Percentiles rank a stretch among this genome's conserved stretches.
phyloP scores from a whole-genome alignment of 2,113 vertebrate species.

The Bubo scandiacus region DNA sequence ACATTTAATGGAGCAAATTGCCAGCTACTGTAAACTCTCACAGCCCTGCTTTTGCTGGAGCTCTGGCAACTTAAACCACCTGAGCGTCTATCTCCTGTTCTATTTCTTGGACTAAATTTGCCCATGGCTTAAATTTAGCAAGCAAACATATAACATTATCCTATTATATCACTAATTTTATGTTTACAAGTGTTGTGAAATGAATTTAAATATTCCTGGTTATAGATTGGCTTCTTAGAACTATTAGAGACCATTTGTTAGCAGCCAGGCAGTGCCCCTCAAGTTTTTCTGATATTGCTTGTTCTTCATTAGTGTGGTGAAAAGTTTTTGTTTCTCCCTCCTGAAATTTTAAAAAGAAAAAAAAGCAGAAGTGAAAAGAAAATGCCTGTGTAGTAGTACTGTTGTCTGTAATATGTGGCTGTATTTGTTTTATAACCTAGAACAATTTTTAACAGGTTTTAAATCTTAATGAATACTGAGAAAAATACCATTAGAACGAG shows the following conservation, averaged over 20 bases:
- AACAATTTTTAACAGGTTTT: not conserved
- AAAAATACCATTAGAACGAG: not conserved
- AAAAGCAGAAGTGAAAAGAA: not conserved
- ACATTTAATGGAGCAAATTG: not conserved
- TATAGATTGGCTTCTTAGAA: not conserved
- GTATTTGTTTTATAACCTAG: not conserved
- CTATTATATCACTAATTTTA: not conserved
- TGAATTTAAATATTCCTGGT: not conserved
- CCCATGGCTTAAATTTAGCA: conserved; percentile 4
- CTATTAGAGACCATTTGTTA: not conserved
- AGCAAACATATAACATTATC: not conserved
- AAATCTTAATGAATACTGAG: not conserved
- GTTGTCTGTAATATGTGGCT: not conserved
- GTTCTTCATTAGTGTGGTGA: not conserved
- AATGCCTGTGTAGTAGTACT: not conserved
- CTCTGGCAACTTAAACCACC: not conserved
- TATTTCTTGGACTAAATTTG: not conserved
- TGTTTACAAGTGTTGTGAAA: conserved; percentile 7
- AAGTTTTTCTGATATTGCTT: not conserved
- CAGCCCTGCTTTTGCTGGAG: not conserved
- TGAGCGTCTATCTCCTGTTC: not conserved
- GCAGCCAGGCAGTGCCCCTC: not conserved
- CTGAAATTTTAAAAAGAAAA: not conserved
- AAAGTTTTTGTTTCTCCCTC: not conserved
- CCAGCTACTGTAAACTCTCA: not conserved